Conservation (phyloP, 2,113 vertebrate species). For the Octodon degus region DNA sequence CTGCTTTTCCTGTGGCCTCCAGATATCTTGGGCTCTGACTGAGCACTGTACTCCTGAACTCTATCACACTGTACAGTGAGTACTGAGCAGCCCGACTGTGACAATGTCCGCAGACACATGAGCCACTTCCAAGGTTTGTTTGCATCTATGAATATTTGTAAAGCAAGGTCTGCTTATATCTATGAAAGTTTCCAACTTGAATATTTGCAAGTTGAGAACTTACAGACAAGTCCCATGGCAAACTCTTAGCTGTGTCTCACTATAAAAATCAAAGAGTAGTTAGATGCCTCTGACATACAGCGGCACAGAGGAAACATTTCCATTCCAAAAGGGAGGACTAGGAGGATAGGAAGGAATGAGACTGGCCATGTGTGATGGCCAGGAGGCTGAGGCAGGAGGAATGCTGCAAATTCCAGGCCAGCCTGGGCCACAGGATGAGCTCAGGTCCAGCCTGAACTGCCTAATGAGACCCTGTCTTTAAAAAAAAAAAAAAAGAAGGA, state of each 20-base stretch:
- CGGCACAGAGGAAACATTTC: background rate
- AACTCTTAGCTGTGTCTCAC: background rate
- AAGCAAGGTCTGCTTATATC: background rate
- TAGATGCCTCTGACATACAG: background rate
- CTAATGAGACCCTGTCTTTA: background rate
- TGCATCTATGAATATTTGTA: background rate
- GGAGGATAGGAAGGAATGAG: background rate
- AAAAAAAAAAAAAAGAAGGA: background rate
- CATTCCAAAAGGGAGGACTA: background rate
- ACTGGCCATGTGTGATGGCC: background rate
- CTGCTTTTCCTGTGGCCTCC: background rate
- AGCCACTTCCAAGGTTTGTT: background rate
- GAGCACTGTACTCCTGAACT: background rate
- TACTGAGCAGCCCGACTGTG: background rate
- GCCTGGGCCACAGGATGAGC: background rate
- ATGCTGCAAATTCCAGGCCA: background rate
- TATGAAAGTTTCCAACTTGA: background rate
- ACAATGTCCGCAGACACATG: background rate
- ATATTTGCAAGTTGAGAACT: background rate
- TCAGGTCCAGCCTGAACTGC: background rate
- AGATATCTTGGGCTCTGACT: background rate
- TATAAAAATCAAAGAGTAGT: background rate
- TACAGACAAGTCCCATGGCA: background rate
- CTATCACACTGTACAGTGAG: background rate
- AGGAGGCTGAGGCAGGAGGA: background rate